Conservation (phyloP, 1,140 invertebrate genomes). For the Proales similis region DNA sequence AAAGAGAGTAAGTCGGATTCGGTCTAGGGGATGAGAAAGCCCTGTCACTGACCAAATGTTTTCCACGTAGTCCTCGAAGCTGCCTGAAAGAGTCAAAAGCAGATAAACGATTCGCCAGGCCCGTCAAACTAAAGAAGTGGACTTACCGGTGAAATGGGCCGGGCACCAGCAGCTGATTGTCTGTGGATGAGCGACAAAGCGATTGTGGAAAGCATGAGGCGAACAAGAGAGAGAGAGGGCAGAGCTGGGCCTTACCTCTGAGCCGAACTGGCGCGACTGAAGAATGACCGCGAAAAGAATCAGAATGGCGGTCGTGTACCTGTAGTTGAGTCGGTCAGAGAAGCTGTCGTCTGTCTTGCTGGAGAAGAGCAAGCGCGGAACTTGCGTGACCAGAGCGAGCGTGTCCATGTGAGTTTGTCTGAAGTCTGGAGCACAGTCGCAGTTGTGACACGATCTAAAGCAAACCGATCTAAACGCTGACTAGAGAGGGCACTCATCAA, state of each 20-base stretch:
- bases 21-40: background rate
- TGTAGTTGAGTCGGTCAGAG: slow-evolving; percentile 35
- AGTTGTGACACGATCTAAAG: too few species aligned
- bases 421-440: too few species aligned
- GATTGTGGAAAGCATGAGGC: background rate
- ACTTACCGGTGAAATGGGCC: slow-evolving; percentile 25
- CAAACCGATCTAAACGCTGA: too few species aligned
- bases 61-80: slow-evolving; percentile 16
- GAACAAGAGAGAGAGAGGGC: too few species aligned
- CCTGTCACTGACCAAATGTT: background rate
- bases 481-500: too few species aligned
- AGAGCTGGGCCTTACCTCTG: too few species aligned
- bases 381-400: slow-evolving; percentile 11
- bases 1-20: background rate
- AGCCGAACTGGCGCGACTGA: slow-evolving; percentile 28
- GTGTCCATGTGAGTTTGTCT: too few species aligned
- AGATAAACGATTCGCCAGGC: too few species aligned
- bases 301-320: slow-evolving; percentile 32
- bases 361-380: slow-evolving; percentile 13
- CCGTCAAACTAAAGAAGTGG: too few species aligned
- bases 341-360: slow-evolving; percentile 20
- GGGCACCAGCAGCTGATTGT: slow-evolving; percentile 35
- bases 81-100: too few species aligned
- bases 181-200: background rate
- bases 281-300: slow-evolving; percentile 35